These are phyloP conservation scores for Aphis gossypii DNA, from an alignment of 1,140 invertebrate species.

Conservation along the genomic window DNA sequence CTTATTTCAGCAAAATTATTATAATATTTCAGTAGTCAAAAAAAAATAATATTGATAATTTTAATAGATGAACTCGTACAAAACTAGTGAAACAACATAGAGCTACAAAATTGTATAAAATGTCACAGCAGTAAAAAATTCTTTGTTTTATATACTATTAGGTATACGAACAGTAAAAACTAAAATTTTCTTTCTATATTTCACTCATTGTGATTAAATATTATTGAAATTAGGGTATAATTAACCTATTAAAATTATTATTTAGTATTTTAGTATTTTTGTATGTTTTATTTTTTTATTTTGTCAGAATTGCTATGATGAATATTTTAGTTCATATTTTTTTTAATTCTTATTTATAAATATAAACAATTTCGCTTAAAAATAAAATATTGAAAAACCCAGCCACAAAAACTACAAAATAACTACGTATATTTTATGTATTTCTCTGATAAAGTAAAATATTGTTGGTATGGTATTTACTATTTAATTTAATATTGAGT, in stretches of 20 bases:
- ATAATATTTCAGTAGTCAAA: neutral
- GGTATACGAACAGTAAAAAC: neutral
- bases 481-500: too few species aligned
- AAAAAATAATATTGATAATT: neutral
- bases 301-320: neutral
- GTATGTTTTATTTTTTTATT: neutral
- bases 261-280: neutral
- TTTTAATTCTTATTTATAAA: neutral
- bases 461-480: too few species aligned
- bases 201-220: neutral
- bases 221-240: neutral
- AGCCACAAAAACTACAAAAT: neutral
- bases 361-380: neutral
- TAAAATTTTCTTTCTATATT: neutral
- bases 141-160: neutral
- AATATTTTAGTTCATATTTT: neutral
- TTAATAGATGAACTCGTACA: neutral
- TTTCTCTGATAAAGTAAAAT: too few species aligned
- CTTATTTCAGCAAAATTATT: neutral
- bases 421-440: too few species aligned
- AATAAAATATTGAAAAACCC: neutral
- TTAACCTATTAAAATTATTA: neutral
- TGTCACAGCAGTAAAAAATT: neutral
- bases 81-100: neutral
- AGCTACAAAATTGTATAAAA: neutral